A percentile compares a stretch with the other conserved stretches of the same genome.
Evolutionary conservation across 2,113 vertebrate genomes (phyloP).

Genomic region (Leucosticte australis): DNA sequence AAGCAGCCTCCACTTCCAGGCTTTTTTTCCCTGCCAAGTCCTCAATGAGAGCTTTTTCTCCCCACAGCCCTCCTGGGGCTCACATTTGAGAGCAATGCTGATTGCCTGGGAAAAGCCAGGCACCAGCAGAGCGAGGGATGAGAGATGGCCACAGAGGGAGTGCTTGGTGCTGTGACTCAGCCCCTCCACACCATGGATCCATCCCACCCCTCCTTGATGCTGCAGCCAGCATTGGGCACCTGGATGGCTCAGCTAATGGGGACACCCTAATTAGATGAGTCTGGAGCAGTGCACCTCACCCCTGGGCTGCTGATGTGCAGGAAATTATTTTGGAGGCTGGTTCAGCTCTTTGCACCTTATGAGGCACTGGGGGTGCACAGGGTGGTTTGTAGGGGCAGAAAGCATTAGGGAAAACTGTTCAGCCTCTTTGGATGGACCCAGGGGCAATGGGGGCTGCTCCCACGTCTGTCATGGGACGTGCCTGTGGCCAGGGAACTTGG

Average conservation of each 20-base stretch:
- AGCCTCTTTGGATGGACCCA: not conserved
- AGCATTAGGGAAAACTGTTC: not conserved
- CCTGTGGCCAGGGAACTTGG: not conserved
- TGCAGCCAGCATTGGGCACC: fast-evolving
- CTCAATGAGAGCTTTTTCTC: not conserved
- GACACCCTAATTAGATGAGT: not conserved
- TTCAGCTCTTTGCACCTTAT: not conserved
- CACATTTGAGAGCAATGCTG: not conserved
- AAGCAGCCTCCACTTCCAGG: not conserved
- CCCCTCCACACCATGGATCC: not conserved
- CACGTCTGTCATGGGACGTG: fast-evolving
- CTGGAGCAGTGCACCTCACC: not conserved
- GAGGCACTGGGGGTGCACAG: not conserved
- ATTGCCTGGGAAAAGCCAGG: not conserved
- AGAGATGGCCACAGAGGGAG: not conserved
- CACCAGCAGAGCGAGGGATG: fast-evolving
- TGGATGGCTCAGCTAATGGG: not conserved
- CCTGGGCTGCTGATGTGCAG: not conserved
- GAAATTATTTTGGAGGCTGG: not conserved
- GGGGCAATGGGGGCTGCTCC: not conserved
- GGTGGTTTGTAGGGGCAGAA: not conserved
- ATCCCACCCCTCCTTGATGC: not conserved
- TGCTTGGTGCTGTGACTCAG: not conserved
- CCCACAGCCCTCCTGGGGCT: not conserved
- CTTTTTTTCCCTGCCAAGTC: not conserved